These are phyloP conservation scores for Morpho helenor DNA, from an alignment of 2,888 invertebrate genomes.

Conservation along the genomic window DNA sequence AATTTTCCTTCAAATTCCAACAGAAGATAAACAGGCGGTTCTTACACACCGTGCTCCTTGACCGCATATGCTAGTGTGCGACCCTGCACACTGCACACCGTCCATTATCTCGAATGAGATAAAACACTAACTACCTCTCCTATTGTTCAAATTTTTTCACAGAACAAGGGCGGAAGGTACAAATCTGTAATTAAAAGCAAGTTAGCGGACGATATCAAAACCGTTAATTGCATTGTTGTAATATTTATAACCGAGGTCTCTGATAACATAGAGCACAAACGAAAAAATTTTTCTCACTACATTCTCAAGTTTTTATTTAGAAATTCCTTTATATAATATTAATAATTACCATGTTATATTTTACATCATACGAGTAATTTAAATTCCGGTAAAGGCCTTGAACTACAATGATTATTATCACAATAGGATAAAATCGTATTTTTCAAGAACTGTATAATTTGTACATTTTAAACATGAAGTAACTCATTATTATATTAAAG, in stretches of 20 bases:
- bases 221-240: constrained; percentile 45
- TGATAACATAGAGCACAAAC: constrained; percentile 35
- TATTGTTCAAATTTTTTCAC: constrained; percentile 50
- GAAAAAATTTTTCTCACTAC: constrained; percentile 27
- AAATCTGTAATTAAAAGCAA: constrained; percentile 47
- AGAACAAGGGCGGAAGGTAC: constrained; percentile 50
- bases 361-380: constrained; percentile 5
- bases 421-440: not conserved
- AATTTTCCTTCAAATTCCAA: constrained; percentile 19
- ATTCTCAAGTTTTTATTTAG: constrained; percentile 8
- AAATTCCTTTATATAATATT: constrained; percentile 14
- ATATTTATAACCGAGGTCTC: constrained; percentile 42
- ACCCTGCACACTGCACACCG: constrained; percentile 38
- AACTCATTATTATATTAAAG: no score
- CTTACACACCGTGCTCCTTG: constrained; percentile 40
- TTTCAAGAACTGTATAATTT: not conserved
- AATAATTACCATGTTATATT: constrained; percentile 5
- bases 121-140: constrained; percentile 40
- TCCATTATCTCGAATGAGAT: constrained; percentile 37
- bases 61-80: constrained; percentile 38
- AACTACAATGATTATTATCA: constrained; percentile 2
- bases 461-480: not conserved
- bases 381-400: constrained; percentile 1
- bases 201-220: constrained; percentile 39
- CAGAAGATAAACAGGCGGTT: constrained; percentile 1